Evolutionary conservation across 2,797 vertebrate species (phyloP), one percentile per base, ranked within the genome.

Genomic region (Sebastes iracundus): DNA sequence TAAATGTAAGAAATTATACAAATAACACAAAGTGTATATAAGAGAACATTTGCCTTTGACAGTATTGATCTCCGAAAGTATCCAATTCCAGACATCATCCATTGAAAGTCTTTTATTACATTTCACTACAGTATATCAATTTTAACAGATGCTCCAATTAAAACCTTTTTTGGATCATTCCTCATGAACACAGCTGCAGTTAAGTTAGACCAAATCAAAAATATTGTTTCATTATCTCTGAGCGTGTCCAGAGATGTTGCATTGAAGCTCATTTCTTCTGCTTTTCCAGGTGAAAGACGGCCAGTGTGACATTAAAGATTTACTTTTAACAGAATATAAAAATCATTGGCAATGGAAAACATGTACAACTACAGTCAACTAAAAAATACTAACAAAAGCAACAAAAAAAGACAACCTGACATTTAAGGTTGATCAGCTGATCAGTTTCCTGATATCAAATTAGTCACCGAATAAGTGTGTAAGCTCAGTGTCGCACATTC

Each of bases 311-410:
- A 59, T 81, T 58, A 49, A 68, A 65, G 83, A 86, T 80, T 77
- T 72, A 84, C 55, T 80, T 91, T 89, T 86, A 91, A 88, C 79
- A 71, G 75, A 84, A 83, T 87, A 84, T 81, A 93, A 92, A 94
- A 91, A 81, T 33, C 1, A 82, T 62, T 74, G 80, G 72, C 78
- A 82, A 87, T 82, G 78, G 67, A 42, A 87, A 91, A 91, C 88
- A 91, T 89, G 70, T 87, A 94, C 86, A 89, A 67, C 89, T 93
- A 93, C 81, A 88, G 28, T 72, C 28, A 82, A 89, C 88, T 90
- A 93, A 91, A 88, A 87, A 88, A 72, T 18, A 74, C 22, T 80
- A 88, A 88, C 74, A 68, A 80, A 77, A 82, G 60, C 72, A 83
- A 89, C 64, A 81, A 46, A 46, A 71, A 83, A 79, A 63, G 46